Evolutionary conservation across 35 echinoderm and acorn worm genomes (phyloP).

Genomic region (Stichopus chloronotus): DNA sequence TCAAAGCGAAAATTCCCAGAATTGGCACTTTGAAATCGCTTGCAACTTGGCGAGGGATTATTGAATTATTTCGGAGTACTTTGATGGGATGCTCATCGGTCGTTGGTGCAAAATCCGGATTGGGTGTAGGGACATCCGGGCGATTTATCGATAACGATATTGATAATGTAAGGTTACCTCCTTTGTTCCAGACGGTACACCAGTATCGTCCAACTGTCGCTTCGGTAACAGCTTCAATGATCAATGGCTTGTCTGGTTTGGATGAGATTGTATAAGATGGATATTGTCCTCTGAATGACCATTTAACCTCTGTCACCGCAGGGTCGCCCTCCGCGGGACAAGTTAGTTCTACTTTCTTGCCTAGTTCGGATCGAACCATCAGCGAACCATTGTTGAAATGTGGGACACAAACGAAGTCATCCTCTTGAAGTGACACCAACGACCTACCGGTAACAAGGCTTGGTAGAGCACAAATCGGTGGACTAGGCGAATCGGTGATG

Average conservation of each 20-base stretch:
- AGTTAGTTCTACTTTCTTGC: constrained; percentile 22
- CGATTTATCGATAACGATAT: constrained; percentile 32
- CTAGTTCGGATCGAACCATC: constrained; percentile 2
- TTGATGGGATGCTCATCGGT: background rate
- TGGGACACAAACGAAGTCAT: constrained; percentile 44
- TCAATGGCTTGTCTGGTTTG: constrained; percentile 54
- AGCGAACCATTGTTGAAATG: constrained; percentile 41
- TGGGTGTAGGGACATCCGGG: background rate
- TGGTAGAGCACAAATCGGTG: constrained; percentile 25
- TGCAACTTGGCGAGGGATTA: constrained; percentile 7
- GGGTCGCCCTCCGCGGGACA: constrained; percentile 52
- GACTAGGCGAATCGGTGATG: background rate
- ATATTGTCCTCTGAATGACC: constrained; percentile 48
- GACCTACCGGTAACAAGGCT: background rate
- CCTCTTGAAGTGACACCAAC: background rate
- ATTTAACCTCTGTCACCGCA: constrained; percentile 18
- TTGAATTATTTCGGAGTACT: background rate
- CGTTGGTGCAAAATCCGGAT: background rate
- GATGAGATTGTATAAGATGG: constrained; percentile 46
- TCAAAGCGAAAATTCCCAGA: constrained; percentile 47
- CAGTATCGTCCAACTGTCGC: constrained; percentile 46
- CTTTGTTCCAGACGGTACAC: constrained; percentile 61
- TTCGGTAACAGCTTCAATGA: constrained; percentile 28
- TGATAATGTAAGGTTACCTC: constrained; percentile 50
- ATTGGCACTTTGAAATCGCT: constrained; percentile 49